Conservation (phyloP, 2,113 vertebrate genomes). For the Festucalex cinctus region DNA sequence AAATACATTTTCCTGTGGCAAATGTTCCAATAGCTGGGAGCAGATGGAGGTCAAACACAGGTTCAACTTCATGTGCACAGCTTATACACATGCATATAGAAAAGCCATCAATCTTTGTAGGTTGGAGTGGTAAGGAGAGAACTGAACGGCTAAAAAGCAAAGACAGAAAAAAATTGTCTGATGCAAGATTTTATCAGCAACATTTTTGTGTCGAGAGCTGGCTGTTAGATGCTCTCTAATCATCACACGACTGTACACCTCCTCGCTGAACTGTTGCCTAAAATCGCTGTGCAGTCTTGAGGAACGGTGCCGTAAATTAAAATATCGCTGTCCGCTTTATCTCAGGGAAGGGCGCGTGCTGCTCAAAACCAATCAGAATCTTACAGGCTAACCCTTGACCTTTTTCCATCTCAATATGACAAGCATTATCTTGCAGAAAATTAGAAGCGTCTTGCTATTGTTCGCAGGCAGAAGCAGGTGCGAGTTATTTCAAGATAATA, state of each 20-base stretch:
- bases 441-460: conserved; percentile 77
- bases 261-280: conserved; percentile 42
- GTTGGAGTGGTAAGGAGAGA: conserved; percentile 31
- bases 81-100: conserved; percentile 67
- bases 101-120: conserved; percentile 62
- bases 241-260: conserved; percentile 38
- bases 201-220: conserved; percentile 38
- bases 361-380: conserved; percentile 75
- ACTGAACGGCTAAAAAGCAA: conserved; percentile 50
- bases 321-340: conserved; percentile 66
- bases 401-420: conserved; percentile 73
- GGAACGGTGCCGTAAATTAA: conserved; percentile 52
- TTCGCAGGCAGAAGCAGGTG: conserved; percentile 61
- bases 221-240: conserved; percentile 46
- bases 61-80: conserved; percentile 60
- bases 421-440: conserved; percentile 82
- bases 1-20: conserved; percentile 18
- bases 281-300: conserved; percentile 46
- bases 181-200: conserved; percentile 27
- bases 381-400: conserved; percentile 77
- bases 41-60: conserved; percentile 69
- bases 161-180: conserved; percentile 43
- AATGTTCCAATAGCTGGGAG: conserved; percentile 22
- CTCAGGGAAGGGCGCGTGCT: conserved; percentile 38
- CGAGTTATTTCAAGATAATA: conserved; percentile 76